These are phyloP conservation scores for Taurulus bubalis DNA, from an alignment of 2,113 vertebrate species.

Conservation along the genomic window DNA sequence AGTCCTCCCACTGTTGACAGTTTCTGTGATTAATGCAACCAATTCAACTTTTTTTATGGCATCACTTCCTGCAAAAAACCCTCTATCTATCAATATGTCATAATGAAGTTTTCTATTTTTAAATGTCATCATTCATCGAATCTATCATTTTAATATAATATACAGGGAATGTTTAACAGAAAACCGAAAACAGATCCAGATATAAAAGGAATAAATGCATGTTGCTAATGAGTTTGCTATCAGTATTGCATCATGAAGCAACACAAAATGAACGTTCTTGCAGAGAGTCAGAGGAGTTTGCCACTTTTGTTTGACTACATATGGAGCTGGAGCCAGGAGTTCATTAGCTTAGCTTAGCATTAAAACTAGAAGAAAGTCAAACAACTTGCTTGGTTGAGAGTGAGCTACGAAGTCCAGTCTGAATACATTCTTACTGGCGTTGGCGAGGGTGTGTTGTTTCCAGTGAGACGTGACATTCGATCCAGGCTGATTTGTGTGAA, in stretches of 20 bases:
- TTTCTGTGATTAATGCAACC: slow-evolving; percentile 60
- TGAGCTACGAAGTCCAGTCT: too few relatives aligned
- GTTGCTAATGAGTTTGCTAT: slow-evolving; percentile 3
- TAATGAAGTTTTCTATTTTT: background rate
- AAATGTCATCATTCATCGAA: background rate
- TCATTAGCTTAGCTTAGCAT: background rate
- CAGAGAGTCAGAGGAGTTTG: background rate
- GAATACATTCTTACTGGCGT: background rate
- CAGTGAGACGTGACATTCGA: background rate
- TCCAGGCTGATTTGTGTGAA: background rate
- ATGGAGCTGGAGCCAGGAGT: background rate
- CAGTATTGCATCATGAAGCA: background rate
- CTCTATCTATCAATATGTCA: background rate
- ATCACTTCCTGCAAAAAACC: slow-evolving; percentile 27
- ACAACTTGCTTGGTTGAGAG: too few relatives aligned
- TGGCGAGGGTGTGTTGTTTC: background rate
- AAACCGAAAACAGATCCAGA: background rate
- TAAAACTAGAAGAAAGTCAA: too few relatives aligned
- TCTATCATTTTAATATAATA: background rate
- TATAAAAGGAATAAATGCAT: background rate
- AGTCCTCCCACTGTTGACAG: slow-evolving; percentile 28
- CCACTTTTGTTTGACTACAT: background rate
- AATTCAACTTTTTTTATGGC: slow-evolving; percentile 65
- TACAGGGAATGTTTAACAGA: background rate
- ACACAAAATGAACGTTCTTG: background rate